Evolutionary conservation across 1,140 invertebrate genomes (phyloP).

Genomic region (Diorhabda sublineata): DNA sequence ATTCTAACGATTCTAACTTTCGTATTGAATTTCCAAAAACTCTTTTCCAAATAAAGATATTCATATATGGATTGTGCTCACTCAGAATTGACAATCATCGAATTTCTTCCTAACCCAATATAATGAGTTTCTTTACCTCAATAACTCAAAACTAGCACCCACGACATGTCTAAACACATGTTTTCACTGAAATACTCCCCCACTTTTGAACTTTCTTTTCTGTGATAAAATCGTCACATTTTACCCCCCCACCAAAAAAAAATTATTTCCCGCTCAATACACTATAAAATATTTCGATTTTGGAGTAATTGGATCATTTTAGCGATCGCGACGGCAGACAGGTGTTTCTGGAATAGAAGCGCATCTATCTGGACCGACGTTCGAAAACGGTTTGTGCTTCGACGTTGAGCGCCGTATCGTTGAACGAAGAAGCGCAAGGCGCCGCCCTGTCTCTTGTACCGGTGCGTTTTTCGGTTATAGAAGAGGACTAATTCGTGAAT

Average conservation of each 20-base stretch:
- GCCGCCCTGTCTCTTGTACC: conserved; percentile 32
- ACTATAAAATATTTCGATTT: background rate
- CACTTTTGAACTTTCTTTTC: too few relatives aligned
- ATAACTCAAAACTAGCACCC: too few relatives aligned
- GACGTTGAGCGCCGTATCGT: conserved; percentile 23
- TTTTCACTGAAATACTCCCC: too few relatives aligned
- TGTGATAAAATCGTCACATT: background rate
- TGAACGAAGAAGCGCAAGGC: conserved; percentile 29
- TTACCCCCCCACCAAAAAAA: background rate
- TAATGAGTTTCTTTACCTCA: too few relatives aligned
- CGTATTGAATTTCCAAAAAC: too few relatives aligned
- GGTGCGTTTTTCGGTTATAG: conserved; percentile 5
- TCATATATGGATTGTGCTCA: too few relatives aligned
- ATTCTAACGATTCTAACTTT: too few relatives aligned
- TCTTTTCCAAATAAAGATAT: too few relatives aligned
- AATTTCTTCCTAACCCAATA: too few relatives aligned
- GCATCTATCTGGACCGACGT: conserved; percentile 23
- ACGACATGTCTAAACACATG: too few relatives aligned
- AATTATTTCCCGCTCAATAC: background rate
- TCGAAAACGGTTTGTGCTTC: conserved; percentile 18
- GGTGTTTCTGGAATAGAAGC: conserved; percentile 13
- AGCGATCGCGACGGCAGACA: conserved; percentile 4
- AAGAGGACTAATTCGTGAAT: conserved; percentile 2
- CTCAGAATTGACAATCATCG: too few relatives aligned
- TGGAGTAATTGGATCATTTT: conserved; percentile 13